Conservation (phyloP, 2,113 vertebrate genomes). For the Embiotoca jacksoni region DNA sequence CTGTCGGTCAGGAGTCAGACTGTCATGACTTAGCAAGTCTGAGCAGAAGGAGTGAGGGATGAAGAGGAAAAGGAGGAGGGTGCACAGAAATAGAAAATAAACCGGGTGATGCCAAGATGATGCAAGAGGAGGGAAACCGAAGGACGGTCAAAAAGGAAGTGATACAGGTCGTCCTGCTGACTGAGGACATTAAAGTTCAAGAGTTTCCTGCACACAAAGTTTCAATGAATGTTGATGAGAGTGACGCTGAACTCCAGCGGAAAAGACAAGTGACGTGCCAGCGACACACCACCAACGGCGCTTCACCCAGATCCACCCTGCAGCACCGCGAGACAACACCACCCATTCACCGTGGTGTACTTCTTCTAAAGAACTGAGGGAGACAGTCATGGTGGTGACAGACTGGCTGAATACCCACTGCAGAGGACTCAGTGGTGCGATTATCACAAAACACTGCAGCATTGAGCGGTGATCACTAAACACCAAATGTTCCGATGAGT, state of each 20-base stretch:
- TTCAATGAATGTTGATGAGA: constrained; percentile 26
- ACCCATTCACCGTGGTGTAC: no score
- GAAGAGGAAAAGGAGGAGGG: neutral
- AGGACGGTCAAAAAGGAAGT: constrained; percentile 56
- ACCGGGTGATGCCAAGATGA: constrained; percentile 53
- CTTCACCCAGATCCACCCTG: no score
- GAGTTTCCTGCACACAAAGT: constrained; percentile 29
- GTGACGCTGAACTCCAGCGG: constrained; percentile 23
- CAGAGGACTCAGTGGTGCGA: no score
- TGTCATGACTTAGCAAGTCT: constrained; percentile 34
- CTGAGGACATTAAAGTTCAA: constrained; percentile 50
- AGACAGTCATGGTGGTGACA: no score
- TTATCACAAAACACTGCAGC: no score
- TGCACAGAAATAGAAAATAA: constrained; percentile 46
- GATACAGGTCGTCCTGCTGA: constrained; percentile 57
- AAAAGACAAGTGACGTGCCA: constrained; percentile 21
- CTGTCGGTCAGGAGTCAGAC: neutral
- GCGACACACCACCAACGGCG: neutral
- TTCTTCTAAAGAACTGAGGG: no score
- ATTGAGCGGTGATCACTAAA: no score
- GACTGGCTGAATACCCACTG: no score
- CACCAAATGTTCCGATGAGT: no score
- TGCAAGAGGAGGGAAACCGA: constrained; percentile 57
- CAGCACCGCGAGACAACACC: no score
- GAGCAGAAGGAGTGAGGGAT: neutral